phyloP scores from a whole-genome alignment of 2,113 vertebrate genomes.

The Trachemys scripta region DNA sequence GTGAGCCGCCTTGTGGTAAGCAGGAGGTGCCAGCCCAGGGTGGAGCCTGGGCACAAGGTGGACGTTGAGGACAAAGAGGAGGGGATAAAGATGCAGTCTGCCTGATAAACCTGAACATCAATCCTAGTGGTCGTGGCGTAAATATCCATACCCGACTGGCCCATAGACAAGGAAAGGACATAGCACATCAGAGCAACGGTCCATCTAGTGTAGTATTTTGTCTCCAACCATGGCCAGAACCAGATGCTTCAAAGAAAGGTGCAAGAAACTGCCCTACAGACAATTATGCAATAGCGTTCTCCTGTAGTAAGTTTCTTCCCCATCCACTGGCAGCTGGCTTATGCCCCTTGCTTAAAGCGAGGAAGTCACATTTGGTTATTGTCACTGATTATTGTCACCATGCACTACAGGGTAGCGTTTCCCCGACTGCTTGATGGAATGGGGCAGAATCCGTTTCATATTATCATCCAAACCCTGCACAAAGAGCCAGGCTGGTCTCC shows the following conservation, averaged over 20 bases:
- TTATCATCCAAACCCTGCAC: neutral
- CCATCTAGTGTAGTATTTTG: neutral
- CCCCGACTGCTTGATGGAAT: accelerated
- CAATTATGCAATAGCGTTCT: conserved; percentile 52
- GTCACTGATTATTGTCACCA: conserved; percentile 33
- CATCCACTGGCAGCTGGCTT: conserved; percentile 53
- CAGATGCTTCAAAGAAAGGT: conserved; percentile 52
- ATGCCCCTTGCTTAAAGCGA: conserved; percentile 64
- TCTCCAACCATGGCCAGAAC: conserved; percentile 60
- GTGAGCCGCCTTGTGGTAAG: neutral
- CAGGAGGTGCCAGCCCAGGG: neutral
- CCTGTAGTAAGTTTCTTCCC: conserved; percentile 63
- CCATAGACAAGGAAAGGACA: neutral
- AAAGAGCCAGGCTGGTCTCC: neutral
- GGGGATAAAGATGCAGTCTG: neutral
- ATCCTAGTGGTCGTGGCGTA: neutral
- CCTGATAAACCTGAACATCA: accelerated
- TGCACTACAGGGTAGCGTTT: neutral
- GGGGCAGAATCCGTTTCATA: accelerated
- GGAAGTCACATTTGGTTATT: conserved; percentile 47
- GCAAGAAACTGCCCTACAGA: conserved; percentile 64
- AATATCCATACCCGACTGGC: neutral
- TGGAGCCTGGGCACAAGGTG: neutral
- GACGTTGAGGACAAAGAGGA: neutral
- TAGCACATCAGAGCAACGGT: neutral